A percentile compares a stretch with the other conserved stretches of the same genome.
Conservation (phyloP, 1,140 invertebrate genomes). For the Polypedilum vanderplanki region DNA sequence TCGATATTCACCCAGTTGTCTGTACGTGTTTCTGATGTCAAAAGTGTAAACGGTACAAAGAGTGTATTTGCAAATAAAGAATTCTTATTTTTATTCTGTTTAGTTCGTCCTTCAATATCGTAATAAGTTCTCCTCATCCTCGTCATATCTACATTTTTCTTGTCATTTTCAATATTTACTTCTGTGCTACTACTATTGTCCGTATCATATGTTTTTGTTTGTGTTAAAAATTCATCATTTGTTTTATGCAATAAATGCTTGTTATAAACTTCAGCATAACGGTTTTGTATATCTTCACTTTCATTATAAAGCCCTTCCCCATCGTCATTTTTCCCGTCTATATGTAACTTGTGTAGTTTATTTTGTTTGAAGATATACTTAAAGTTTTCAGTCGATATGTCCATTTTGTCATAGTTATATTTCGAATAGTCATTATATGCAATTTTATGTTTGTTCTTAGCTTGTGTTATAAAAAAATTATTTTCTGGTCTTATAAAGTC, state of each 20-base stretch:
- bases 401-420: background rate
- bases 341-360: background rate
- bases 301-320: background rate
- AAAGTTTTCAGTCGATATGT: background rate
- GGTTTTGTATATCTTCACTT: background rate
- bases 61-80: background rate
- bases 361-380: background rate
- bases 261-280: background rate
- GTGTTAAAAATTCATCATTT: background rate
- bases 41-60: background rate
- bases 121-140: background rate
- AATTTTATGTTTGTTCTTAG: background rate
- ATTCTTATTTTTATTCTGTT: background rate
- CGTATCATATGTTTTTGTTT: background rate
- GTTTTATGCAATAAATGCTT: background rate
- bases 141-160: background rate
- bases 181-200: background rate
- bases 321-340: background rate
- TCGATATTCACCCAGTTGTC: background rate
- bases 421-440: background rate
- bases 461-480: slow-evolving; percentile 32
- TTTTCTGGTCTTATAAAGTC: slow-evolving; percentile 31
- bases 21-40: background rate
- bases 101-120: background rate
- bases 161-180: background rate